These are phyloP conservation scores for Agrenia bidenticulata DNA, from an alignment of 2,888 invertebrate species.

Conservation along the genomic window DNA sequence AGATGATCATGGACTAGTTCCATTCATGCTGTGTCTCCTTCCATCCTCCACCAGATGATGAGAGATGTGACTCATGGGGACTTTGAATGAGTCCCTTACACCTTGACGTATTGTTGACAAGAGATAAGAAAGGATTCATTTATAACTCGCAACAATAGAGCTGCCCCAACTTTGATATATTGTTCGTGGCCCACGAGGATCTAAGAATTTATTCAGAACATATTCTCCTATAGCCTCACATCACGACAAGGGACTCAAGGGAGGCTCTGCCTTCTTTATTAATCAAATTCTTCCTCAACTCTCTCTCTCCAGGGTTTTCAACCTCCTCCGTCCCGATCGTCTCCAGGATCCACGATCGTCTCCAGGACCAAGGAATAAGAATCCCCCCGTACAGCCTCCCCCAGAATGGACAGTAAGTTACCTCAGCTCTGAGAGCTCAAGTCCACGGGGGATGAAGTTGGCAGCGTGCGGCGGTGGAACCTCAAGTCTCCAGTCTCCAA, in stretches of 20 bases:
- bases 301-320: no score
- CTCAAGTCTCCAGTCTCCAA: not conserved
- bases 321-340: no score
- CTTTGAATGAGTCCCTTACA: not conserved
- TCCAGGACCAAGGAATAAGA: no score
- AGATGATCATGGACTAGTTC: no score
- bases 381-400: no score
- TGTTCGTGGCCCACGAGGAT: not conserved
- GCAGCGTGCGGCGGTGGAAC: constrained; percentile 12
- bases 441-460: constrained; percentile 12
- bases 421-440: not conserved
- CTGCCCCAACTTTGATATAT: constrained; percentile 1
- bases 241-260: not conserved
- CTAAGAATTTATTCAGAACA: not conserved
- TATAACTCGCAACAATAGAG: constrained; percentile 2
- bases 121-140: constrained; percentile 5
- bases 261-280: not conserved
- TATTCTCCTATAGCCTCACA: not conserved
- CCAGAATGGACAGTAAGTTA: no score
- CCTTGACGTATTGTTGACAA: constrained; percentile 15
- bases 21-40: no score
- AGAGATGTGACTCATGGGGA: constrained; percentile 1
- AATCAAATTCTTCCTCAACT: no score
- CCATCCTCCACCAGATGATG: not conserved
- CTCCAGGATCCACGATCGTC: no score